Percentiles rank a stretch among this genome's conserved stretches.
Conservation (phyloP, 2,113 vertebrate species). For the Lagopus leucura region DNA sequence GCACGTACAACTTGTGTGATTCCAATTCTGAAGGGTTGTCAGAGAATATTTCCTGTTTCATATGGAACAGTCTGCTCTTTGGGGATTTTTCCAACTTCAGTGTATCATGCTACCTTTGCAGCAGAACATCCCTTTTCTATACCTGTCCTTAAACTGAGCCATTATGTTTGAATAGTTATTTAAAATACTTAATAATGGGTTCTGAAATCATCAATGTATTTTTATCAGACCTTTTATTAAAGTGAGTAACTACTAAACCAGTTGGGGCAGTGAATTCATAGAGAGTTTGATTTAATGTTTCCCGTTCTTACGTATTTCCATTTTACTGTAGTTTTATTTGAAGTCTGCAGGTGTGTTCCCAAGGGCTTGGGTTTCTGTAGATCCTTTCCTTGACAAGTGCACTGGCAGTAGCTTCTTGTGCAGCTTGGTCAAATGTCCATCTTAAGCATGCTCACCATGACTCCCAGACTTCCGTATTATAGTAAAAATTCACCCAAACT, state of each 20-base stretch:
- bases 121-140: neutral
- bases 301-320: neutral
- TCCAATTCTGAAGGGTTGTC: neutral
- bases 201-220: neutral
- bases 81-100: neutral
- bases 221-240: neutral
- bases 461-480: neutral
- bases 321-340: neutral
- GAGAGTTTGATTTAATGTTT: neutral
- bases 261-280: neutral
- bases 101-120: neutral
- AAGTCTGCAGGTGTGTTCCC: neutral
- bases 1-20: neutral
- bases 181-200: neutral
- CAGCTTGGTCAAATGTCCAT: neutral
- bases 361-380: accelerated
- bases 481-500: neutral
- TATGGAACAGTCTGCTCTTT: neutral
- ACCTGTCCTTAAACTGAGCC: neutral
- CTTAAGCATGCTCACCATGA: neutral
- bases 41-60: neutral
- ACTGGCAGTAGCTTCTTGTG: neutral
- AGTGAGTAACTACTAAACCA: neutral
- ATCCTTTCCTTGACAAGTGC: neutral
- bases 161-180: neutral